Percentiles rank a stretch among this genome's conserved stretches.
These are phyloP conservation scores for Eupithecia vulgata DNA, from an alignment of 2,888 invertebrate species.

Conservation along the genomic window DNA sequence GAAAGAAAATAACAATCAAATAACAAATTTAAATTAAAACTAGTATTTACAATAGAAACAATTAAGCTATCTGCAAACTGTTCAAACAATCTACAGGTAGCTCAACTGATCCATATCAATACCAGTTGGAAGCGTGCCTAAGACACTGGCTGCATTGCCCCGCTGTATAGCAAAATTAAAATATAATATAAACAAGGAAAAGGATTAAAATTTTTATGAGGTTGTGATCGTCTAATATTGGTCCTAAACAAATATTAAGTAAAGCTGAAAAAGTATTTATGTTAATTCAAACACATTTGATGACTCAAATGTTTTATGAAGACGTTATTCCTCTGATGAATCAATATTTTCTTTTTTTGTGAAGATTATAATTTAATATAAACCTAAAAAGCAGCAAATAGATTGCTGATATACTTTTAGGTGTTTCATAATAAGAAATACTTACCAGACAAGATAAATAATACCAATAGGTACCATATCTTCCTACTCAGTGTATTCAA, in stretches of 20 bases:
- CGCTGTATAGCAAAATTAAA: no score
- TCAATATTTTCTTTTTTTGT: background rate
- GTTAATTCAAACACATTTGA: background rate
- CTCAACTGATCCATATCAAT: no score
- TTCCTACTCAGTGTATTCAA: constrained; percentile 17
- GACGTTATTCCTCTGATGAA: background rate
- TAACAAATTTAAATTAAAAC: no score
- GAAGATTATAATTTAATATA: background rate
- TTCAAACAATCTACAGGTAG: no score
- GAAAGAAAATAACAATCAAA: no score
- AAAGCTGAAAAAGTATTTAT: background rate
- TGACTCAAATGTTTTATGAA: background rate
- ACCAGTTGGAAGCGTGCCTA: no score
- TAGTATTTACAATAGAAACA: no score
- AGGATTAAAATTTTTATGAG: background rate
- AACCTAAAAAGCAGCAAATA: background rate
- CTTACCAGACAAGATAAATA: no score
- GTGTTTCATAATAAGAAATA: constrained; percentile 22
- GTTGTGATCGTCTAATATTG: background rate
- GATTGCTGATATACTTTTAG: background rate
- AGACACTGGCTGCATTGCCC: no score
- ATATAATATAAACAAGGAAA: background rate
- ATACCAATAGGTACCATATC: no score
- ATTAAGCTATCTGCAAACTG: no score
- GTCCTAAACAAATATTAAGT: constrained; percentile 8